phyloP scores from a whole-genome alignment of 1,140 invertebrate species.

The Papilio polytes region DNA sequence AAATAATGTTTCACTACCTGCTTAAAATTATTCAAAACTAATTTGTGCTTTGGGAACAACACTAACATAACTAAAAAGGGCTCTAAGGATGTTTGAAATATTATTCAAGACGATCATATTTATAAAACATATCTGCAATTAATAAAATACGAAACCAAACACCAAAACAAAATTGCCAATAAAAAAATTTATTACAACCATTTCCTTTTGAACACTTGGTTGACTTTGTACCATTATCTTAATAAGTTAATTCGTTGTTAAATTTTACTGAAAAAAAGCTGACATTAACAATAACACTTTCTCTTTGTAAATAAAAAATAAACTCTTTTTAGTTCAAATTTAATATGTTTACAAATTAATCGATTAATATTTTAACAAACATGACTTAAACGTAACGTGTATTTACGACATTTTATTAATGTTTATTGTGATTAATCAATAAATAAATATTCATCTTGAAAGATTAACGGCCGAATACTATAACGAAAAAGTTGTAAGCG shows the following conservation, averaged over 20 bases:
- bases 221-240: not conserved
- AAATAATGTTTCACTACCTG: slow-evolving; percentile 65
- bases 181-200: not conserved
- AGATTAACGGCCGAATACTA: too few relatives aligned
- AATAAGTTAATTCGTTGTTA: slow-evolving; percentile 37
- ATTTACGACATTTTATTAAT: not conserved
- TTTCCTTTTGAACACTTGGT: not conserved
- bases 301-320: not conserved
- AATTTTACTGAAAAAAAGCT: slow-evolving; percentile 5
- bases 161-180: not conserved
- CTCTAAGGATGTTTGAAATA: not conserved
- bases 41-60: slow-evolving; percentile 62
- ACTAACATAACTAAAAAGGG: slow-evolving; percentile 53
- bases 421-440: not conserved
- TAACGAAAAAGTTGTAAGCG: too few relatives aligned
- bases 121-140: not conserved
- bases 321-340: not conserved
- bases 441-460: not conserved
- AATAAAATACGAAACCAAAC: not conserved
- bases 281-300: not conserved
- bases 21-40: slow-evolving; percentile 62
- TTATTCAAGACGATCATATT: not conserved
- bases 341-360: not conserved
- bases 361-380: not conserved
- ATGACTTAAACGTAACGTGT: not conserved